phyloP scores from a whole-genome alignment of 1,140 invertebrate species.

The Drosophila funebris region DNA sequence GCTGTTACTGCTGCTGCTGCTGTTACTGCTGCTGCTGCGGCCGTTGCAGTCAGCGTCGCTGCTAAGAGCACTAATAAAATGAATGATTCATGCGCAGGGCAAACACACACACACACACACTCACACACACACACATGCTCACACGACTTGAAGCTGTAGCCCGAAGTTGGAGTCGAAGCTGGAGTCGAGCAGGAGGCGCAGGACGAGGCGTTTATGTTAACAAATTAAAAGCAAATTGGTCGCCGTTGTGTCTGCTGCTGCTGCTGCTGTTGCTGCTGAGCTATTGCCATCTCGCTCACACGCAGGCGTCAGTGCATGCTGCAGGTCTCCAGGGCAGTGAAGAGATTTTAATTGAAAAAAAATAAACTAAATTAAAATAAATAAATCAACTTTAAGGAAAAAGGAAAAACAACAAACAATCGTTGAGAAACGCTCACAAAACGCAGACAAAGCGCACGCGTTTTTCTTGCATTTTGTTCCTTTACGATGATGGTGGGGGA shows the following conservation, averaged over 20 bases:
- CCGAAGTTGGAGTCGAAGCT: conserved; percentile 16
- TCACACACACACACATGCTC: not conserved
- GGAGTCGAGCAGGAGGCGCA: not conserved
- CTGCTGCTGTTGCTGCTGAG: conserved; percentile 9
- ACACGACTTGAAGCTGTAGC: conserved; percentile 25
- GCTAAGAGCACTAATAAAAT: conserved; percentile 53
- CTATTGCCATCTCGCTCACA: conserved; percentile 30
- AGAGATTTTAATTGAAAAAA: conserved; percentile 44
- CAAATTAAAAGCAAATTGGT: conserved; percentile 80
- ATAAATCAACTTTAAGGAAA: not conserved
- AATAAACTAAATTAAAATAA: no score
- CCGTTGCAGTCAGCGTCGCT: conserved; percentile 24
- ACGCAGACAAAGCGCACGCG: conserved; percentile 3
- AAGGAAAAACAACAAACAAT: not conserved
- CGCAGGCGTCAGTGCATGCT: not conserved
- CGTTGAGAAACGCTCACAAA: conserved; percentile 1
- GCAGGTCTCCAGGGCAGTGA: conserved; percentile 12
- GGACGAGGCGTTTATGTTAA: conserved; percentile 80
- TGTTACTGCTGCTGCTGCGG: conserved; percentile 20
- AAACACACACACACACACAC: conserved; percentile 22
- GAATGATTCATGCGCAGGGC: conserved; percentile 77
- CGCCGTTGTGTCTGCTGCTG: conserved; percentile 41
- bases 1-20: conserved; percentile 18
- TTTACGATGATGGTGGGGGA: not conserved
- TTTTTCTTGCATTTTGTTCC: conserved; percentile 1